Evolutionary conservation across 2,888 invertebrate genomes (phyloP), one percentile per base, ranked within the genome.

Genomic region (Cerceris ruficornis): DNA sequence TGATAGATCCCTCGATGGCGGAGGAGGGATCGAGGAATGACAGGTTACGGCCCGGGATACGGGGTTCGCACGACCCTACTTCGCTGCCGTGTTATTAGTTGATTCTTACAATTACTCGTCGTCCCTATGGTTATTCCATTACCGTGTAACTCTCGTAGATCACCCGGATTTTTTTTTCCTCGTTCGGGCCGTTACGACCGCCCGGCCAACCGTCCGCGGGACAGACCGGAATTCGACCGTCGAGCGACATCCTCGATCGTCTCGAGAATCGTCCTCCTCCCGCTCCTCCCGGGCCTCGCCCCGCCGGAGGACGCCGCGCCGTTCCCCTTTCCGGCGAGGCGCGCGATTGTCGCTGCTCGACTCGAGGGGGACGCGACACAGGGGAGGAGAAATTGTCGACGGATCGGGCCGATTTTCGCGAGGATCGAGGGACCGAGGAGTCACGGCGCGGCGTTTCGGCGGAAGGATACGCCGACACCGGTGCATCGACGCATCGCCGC

Each of bases 121-220:
- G 88, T 92, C 90, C 91, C 91, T 91, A 88, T 92, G 89, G 91
- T 92, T 92, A 92, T 92, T 92, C 91, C 88, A 92, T 92, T 92
- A 92, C 90, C 87, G 86, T 87, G 75, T 83, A 84, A 79, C 86
- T 86, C 85, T 82, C 84, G 83, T 86, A 87, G 87, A 88, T 88
- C 88, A 86, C 81, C 84, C 80, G 83, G 77, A 77, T 80, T 80
- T 69, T 77, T 75, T 46, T 41, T 15, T 15, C n/a, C 49, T 41
- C 41, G 11, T 28, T 5, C 57, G 14, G 8, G 52, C 43, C 54
- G 13, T 49, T 15, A 39, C 60, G 67, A 62, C 52, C 58, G 68
- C 49, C 41, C 69, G 42, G n/a, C 39, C 60, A 64, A 62, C 52
- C 58, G 68, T 54, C 41, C 69, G 42, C 59, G 49, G 62, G 39